Evolutionary conservation across 2,113 vertebrate species (phyloP).

Genomic region (Ploceus nigricollis): DNA sequence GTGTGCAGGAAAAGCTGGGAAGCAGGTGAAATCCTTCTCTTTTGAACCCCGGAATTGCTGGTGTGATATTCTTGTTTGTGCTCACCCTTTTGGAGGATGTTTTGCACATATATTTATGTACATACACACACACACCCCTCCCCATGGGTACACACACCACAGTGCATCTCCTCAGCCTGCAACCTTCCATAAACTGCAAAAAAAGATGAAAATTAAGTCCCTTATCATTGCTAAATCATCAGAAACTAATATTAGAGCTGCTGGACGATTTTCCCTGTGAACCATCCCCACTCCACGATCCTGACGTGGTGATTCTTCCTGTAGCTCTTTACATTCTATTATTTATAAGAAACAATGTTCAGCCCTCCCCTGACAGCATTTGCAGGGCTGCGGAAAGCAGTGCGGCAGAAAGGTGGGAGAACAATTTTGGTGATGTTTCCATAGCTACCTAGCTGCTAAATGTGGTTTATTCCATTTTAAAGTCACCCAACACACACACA

Average conservation of each 20-base stretch:
- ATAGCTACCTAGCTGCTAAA: conserved; percentile 80
- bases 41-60: not conserved
- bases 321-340: conserved; percentile 71
- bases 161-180: not conserved
- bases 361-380: conserved; percentile 70
- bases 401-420: conserved; percentile 72
- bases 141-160: not conserved
- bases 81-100: not conserved
- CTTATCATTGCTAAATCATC: conserved; percentile 34
- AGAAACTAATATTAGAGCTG: conserved; percentile 49
- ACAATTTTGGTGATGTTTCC: conserved; percentile 81
- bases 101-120: not conserved
- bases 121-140: not conserved
- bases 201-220: not conserved
- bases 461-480: conserved; percentile 77
- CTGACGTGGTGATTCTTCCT: conserved; percentile 61
- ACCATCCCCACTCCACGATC: conserved; percentile 52
- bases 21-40: not conserved
- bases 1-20: not conserved
- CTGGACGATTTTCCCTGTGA: conserved; percentile 48
- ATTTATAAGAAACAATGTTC: conserved; percentile 79
- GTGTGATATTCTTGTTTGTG: not conserved
- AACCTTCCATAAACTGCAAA: not conserved
- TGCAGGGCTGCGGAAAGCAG: conserved; percentile 66
- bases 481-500: conserved; percentile 63